Evolutionary conservation across 2,113 vertebrate genomes (phyloP).

Genomic region (Labrus mixtus): DNA sequence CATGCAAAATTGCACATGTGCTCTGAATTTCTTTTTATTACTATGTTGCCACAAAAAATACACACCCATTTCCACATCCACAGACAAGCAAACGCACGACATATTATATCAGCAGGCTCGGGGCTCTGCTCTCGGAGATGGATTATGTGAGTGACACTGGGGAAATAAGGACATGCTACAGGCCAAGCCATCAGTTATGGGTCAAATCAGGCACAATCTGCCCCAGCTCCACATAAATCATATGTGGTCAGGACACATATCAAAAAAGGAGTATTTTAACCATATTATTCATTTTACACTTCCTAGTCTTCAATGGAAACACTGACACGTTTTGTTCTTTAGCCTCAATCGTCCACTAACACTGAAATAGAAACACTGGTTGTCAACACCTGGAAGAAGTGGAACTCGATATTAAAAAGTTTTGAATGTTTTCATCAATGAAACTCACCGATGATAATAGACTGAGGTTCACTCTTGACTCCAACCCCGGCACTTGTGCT

Average conservation of each 20-base stretch:
- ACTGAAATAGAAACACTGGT: background rate
- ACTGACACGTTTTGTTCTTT: slow-evolving; percentile 6
- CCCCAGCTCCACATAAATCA: slow-evolving; percentile 75
- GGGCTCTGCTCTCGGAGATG: slow-evolving; percentile 66
- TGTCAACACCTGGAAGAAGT: background rate
- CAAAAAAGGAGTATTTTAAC: slow-evolving; percentile 42
- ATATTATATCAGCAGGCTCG: slow-evolving; percentile 56
- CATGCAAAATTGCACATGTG: slow-evolving; percentile 12
- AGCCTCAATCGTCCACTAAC: background rate
- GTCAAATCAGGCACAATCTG: slow-evolving; percentile 80
- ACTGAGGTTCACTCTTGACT: slow-evolving; percentile 95
- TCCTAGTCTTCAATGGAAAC: slow-evolving; percentile 5
- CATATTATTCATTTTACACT: slow-evolving; percentile 24
- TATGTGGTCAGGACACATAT: slow-evolving; percentile 47
- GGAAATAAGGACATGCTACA: slow-evolving; percentile 83
- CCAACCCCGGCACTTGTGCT: slow-evolving; percentile 96
- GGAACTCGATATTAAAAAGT: background rate
- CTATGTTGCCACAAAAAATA: slow-evolving; percentile 17
- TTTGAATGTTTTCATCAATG: background rate
- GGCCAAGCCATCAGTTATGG: slow-evolving; percentile 83
- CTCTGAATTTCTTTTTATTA: slow-evolving; percentile 12
- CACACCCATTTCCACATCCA: slow-evolving; percentile 27
- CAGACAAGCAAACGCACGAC: slow-evolving; percentile 49
- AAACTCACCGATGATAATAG: slow-evolving; percentile 93
- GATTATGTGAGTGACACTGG: slow-evolving; percentile 82